Base-by-base conservation (phyloP, 2,797 vertebrate species). In the Setipinna tenuifilis region DNA sequence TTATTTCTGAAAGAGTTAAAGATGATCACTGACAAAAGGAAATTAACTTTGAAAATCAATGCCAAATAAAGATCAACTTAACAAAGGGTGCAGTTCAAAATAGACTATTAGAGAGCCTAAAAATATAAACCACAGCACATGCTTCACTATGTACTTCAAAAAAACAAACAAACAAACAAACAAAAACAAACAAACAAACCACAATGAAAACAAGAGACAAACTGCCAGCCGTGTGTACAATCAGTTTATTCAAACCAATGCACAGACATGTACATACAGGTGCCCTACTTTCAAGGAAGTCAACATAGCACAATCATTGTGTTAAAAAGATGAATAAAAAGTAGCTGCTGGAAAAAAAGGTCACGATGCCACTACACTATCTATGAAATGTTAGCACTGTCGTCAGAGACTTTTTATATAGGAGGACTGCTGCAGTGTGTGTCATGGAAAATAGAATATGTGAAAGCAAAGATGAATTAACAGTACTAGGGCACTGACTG, bases 211-310 rank as follows among this genome's bases (percentile, higher is more conserved):
- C 50, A 9, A 54, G 14, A 54, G 50, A 54, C 50, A 54, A 9
- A 54, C 50, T 3, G 9, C 50, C 50, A 54, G 14, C 50, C 50
- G 44, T 78, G 35, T 96, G 94, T 95, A 97, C 94, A 96, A 94
- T 95, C 95, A 87, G 91, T 97, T 98, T 97, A 97, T 97, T 97
- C 95, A 90, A 95, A 97, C 95, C 93, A 91, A 91, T 94, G 95
- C 93, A 95, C 87, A 93, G 93, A 93, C 92, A 90, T 92, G 94
- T 95, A 93, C 92, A 94, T 95, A 95, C 95, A 95, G 91, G 91
- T 93, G 83, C 86, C 86, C 86, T 93, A 94, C 95, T 95, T 95
- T 94, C 93, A 94, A 93, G 93, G 90, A 93, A 93, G 91, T 95
- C 93, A 94, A 95, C 90, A 94, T 91, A 94, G 90, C 92, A 90